These are phyloP conservation scores for Ormyrus thymus DNA, from an alignment of 2,888 invertebrate species.

Conservation along the genomic window DNA sequence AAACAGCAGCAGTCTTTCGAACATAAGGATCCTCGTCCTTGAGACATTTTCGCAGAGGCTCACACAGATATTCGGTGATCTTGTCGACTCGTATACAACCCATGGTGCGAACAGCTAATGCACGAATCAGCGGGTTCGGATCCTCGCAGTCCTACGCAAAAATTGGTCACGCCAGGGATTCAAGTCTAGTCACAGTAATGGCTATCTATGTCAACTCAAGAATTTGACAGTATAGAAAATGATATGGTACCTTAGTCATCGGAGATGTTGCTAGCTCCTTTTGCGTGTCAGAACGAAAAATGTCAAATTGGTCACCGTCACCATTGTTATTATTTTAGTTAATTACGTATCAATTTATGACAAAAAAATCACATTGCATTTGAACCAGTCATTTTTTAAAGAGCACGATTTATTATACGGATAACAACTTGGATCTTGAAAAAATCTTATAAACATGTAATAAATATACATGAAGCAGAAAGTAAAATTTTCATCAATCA, in stretches of 20 bases:
- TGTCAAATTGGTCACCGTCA: conserved; percentile 76
- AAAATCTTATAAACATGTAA: conserved; percentile 54
- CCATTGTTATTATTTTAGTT: conserved; percentile 69
- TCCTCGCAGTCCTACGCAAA: conserved; percentile 96
- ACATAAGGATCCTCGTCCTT: conserved; percentile 98
- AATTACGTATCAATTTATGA: conserved; percentile 63
- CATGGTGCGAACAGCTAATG: conserved; percentile 99
- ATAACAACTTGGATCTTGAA: conserved; percentile 56
- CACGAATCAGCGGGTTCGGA: conserved; percentile 98
- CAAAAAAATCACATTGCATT: conserved; percentile 63
- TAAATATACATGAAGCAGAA: conserved; percentile 51
- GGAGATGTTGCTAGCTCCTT: conserved; percentile 75
- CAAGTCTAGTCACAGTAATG: conserved; percentile 75
- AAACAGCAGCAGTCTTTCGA: conserved; percentile 98
- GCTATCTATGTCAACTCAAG: conserved; percentile 73
- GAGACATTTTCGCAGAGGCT: conserved; percentile 95
- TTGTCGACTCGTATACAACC: conserved; percentile 99
- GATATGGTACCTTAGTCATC: conserved; percentile 75
- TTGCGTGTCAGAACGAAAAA: conserved; percentile 76
- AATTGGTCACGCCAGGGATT: conserved; percentile 75
- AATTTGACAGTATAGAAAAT: conserved; percentile 64
- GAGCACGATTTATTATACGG: conserved; percentile 69
- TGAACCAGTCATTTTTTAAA: conserved; percentile 73
- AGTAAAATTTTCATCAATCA: conserved; percentile 49
- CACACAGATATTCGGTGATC: conserved; percentile 99